These are phyloP conservation scores for Hypselothyrea guttata DNA, from an alignment of 2,888 invertebrate species.

Conservation along the genomic window DNA sequence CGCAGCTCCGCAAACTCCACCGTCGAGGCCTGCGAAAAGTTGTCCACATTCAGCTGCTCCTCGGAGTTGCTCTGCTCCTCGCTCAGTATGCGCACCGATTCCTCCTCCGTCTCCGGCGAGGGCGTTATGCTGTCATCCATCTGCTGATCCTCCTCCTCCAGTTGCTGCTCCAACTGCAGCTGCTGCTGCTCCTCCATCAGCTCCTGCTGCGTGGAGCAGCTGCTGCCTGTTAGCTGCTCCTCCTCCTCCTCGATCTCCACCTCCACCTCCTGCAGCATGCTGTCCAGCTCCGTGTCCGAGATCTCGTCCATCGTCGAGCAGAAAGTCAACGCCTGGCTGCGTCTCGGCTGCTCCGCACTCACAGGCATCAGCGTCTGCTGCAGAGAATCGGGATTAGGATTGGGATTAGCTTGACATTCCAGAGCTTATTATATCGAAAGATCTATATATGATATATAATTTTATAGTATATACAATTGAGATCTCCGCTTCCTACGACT, in stretches of 20 bases:
- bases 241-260: slow-evolving; percentile 68
- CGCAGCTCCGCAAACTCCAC: slow-evolving; percentile 81
- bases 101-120: slow-evolving; percentile 58
- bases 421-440: too few species aligned
- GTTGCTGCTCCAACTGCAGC: neutral
- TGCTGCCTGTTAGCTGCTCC: neutral
- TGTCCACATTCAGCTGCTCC: slow-evolving; percentile 80
- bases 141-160: slow-evolving; percentile 40
- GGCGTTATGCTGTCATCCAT: slow-evolving; percentile 33
- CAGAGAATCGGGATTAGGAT: too few species aligned
- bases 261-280: slow-evolving; percentile 82
- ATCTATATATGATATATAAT: too few species aligned
- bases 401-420: too few species aligned
- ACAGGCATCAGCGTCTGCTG: slow-evolving; percentile 3
- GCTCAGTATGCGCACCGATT: slow-evolving; percentile 60
- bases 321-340: slow-evolving; percentile 78
- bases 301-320: slow-evolving; percentile 83
- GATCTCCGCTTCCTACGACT: too few species aligned
- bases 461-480: too few species aligned
- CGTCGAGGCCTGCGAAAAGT: slow-evolving; percentile 82
- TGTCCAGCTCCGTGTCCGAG: slow-evolving; percentile 82
- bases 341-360: slow-evolving; percentile 15
- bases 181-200: slow-evolving; percentile 63
- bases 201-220: slow-evolving; percentile 79
- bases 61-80: slow-evolving; percentile 64